phyloP scores from a whole-genome alignment of 2,113 vertebrate genomes.

The Cyprinodon tularosa region DNA sequence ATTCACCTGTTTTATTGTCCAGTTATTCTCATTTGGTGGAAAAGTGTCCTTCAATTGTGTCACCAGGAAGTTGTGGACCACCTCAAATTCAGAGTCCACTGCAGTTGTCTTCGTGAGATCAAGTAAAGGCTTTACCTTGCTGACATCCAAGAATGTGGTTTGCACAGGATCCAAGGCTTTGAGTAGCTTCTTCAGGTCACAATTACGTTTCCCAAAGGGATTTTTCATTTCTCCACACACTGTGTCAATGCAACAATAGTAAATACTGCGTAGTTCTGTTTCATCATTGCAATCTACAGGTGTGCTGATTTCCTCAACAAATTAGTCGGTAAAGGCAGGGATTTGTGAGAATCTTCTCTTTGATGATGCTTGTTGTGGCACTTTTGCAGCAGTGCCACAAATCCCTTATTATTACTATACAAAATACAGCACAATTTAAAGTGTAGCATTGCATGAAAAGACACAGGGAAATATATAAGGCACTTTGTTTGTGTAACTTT shows the following conservation, averaged over 20 bases:
- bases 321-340: constrained; percentile 1
- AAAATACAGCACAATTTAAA: background rate
- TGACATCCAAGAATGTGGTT: too few relatives aligned
- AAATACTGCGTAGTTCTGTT: background rate
- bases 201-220: background rate
- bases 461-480: background rate
- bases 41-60: too few relatives aligned
- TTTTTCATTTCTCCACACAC: background rate
- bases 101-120: too few relatives aligned
- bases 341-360: background rate
- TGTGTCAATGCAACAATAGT: background rate
- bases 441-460: constrained; percentile 1
- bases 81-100: too few relatives aligned
- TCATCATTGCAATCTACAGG: background rate
- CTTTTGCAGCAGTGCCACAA: background rate
- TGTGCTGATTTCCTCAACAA: background rate
- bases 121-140: too few relatives aligned
- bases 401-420: background rate
- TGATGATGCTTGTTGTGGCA: constrained; percentile 2
- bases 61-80: too few relatives aligned
- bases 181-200: constrained; percentile 7
- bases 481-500: too few relatives aligned
- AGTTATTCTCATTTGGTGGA: too few relatives aligned
- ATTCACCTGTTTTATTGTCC: too few relatives aligned
- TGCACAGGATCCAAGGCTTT: background rate